Conservation (phyloP, 2,113 vertebrate species). For the Myiozetetes cayanensis region DNA sequence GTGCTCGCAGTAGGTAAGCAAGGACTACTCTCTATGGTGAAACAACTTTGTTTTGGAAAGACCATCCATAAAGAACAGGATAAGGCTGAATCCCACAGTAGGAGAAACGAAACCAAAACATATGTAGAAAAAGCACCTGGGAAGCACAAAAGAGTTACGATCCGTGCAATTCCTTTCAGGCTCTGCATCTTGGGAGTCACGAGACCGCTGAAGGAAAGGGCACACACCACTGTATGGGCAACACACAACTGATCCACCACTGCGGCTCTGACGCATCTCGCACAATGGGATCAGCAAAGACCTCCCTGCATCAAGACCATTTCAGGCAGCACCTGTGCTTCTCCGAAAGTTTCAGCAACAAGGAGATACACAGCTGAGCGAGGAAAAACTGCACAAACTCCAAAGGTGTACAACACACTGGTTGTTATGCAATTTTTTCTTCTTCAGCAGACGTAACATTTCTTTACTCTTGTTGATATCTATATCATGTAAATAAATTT, state of each 20-base stretch:
- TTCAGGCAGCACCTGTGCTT: background rate
- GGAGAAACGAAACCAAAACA: background rate
- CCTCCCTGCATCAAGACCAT: accelerated
- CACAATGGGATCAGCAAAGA: background rate
- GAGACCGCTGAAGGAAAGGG: background rate
- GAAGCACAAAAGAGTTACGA: background rate
- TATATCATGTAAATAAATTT: background rate
- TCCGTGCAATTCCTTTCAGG: background rate
- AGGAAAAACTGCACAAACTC: background rate
- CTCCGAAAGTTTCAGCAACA: background rate
- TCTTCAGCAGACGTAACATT: background rate
- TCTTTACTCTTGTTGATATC: background rate
- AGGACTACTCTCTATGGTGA: background rate
- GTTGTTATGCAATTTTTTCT: background rate
- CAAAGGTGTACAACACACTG: background rate
- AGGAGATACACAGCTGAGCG: background rate
- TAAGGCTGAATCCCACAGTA: background rate
- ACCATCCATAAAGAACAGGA: background rate
- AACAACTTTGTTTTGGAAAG: background rate
- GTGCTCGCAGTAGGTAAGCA: background rate
- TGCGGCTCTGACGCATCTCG: background rate
- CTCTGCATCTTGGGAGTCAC: background rate
- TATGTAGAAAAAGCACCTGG: accelerated
- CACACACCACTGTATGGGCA: background rate
- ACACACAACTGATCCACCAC: background rate